These are phyloP conservation scores for Ctenodactylus gundi DNA, from an alignment of 2,113 vertebrate genomes.

Conservation along the genomic window DNA sequence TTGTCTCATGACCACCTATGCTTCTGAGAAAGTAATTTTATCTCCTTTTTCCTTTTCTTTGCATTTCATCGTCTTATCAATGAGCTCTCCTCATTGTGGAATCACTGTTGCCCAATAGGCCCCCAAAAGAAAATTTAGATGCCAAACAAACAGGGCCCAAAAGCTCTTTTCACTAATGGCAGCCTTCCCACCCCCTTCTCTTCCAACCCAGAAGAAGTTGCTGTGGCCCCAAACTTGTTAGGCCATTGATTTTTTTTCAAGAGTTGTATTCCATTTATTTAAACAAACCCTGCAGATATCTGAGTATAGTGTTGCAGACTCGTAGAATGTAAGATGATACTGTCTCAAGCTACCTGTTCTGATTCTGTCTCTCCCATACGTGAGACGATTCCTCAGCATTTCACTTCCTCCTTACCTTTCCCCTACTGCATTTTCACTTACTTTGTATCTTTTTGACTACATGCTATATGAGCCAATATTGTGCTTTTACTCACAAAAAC, in stretches of 20 bases:
- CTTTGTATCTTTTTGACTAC: background rate
- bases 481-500: background rate
- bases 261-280: constrained; percentile 1
- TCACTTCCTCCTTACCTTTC: background rate
- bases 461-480: background rate
- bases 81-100: background rate
- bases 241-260: background rate
- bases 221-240: background rate
- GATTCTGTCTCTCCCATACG: background rate
- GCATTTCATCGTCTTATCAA: background rate
- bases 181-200: background rate
- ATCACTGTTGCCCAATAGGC: background rate
- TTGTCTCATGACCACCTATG: background rate
- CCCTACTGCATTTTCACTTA: background rate
- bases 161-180: background rate
- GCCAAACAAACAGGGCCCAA: background rate
- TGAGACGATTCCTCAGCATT: background rate
- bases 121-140: background rate
- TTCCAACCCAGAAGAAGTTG: background rate
- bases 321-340: background rate
- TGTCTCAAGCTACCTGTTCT: background rate
- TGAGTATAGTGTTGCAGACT: background rate
- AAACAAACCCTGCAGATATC: background rate
- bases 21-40: background rate
- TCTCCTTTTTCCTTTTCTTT: background rate